These are phyloP conservation scores for Tapirus terrestris DNA, from an alignment of 2,113 vertebrate species.

Conservation along the genomic window DNA sequence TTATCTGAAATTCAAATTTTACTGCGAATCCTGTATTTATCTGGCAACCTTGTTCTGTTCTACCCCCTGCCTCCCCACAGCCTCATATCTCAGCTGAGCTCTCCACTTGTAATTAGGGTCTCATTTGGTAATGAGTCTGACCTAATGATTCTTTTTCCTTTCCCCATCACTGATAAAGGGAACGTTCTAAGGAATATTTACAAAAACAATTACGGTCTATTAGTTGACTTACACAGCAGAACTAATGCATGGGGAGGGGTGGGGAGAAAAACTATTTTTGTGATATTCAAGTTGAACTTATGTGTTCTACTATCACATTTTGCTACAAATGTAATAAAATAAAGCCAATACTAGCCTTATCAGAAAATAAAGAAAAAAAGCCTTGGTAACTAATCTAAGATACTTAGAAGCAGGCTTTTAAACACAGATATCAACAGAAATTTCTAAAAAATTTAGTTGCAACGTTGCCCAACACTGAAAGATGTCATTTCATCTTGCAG, in stretches of 20 bases:
- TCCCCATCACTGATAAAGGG: not conserved
- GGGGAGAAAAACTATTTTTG: not conserved
- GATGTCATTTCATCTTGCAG: not conserved
- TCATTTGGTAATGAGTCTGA: not conserved
- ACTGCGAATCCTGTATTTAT: not conserved
- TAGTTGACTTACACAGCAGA: not conserved
- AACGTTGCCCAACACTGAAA: not conserved
- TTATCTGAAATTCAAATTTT: conserved; percentile 1
- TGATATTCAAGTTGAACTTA: not conserved
- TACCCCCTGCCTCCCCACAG: not conserved
- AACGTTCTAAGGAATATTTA: not conserved
- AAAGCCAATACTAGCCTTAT: not conserved
- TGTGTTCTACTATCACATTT: not conserved
- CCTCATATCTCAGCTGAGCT: not conserved
- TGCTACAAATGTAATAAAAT: not conserved
- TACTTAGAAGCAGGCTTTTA: not conserved
- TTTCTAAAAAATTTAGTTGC: not conserved
- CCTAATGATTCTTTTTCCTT: not conserved
- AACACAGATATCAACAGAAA: not conserved
- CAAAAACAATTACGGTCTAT: not conserved
- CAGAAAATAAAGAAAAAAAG: not conserved
- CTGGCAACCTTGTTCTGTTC: not conserved
- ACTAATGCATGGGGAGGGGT: not conserved
- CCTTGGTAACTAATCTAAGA: not conserved
- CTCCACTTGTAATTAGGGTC: not conserved